A percentile compares a stretch with the other conserved stretches of the same genome.
These are phyloP conservation scores for Chromis chromis DNA, from an alignment of 2,797 vertebrate species.

Conservation along the genomic window DNA sequence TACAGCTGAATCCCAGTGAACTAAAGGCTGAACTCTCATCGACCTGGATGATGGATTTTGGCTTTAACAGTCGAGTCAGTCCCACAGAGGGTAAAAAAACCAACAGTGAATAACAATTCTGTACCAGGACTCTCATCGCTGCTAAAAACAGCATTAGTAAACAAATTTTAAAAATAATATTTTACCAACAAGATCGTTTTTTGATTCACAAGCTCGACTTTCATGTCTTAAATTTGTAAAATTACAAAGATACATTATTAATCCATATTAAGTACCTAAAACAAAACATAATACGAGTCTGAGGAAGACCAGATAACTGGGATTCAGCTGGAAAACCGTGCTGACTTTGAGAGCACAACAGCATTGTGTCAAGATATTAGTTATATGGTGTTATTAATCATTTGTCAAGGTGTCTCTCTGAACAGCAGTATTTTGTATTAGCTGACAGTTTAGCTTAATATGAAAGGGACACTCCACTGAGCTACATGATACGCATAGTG, in stretches of 20 bases:
- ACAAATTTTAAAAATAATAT: background rate
- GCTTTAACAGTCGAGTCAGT: background rate
- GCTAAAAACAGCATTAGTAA: conserved; percentile 5
- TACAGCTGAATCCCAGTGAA: conserved; percentile 51
- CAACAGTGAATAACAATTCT: background rate
- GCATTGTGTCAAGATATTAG: conserved; percentile 21
- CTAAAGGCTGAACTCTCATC: conserved; percentile 16
- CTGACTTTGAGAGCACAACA: conserved; percentile 16
- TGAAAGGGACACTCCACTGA: background rate
- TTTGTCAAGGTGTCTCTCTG: background rate
- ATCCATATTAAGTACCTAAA: background rate
- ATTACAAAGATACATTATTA: background rate
- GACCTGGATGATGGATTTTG: conserved; percentile 10
- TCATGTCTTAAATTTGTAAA: background rate
- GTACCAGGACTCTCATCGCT: background rate
- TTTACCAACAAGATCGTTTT: background rate
- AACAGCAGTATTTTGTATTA: conserved; percentile 1
- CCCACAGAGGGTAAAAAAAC: conserved; percentile 22
- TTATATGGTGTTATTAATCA: conserved; percentile 12
- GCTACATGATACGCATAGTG: too few relatives aligned
- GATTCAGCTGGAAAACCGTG: conserved; percentile 50
- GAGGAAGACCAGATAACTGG: conserved; percentile 30
- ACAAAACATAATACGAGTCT: conserved; percentile 1
- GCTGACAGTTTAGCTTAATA: background rate
- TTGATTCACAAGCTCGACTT: background rate